phyloP scores from a whole-genome alignment of 2,113 vertebrate species.

The Stomatorhinus ivindoensis region DNA sequence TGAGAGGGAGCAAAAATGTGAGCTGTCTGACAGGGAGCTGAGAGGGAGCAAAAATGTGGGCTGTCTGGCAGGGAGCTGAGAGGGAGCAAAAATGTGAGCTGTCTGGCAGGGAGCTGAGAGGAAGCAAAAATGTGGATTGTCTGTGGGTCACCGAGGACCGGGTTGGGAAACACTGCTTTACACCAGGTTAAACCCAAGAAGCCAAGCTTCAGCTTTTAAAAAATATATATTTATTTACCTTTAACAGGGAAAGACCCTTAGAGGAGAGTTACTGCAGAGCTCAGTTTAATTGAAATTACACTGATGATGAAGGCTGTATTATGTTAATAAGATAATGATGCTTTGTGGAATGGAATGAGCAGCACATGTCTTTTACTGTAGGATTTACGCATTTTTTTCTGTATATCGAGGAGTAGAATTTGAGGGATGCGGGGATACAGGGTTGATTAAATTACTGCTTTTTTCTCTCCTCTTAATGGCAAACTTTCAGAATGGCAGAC shows the following conservation, averaged over 20 bases:
- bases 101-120: background rate
- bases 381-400: conserved; percentile 53
- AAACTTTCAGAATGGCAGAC: conserved; percentile 58
- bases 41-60: background rate
- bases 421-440: conserved; percentile 46
- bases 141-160: background rate
- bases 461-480: conserved; percentile 46
- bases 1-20: background rate
- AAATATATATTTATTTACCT: background rate
- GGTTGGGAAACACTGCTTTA: background rate
- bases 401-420: conserved; percentile 57
- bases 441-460: conserved; percentile 38
- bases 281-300: conserved; percentile 39
- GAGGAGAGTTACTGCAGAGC: background rate
- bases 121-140: background rate
- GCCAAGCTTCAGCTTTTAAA: background rate
- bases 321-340: conserved; percentile 58
- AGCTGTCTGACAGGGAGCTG: background rate
- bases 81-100: background rate
- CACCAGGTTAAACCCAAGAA: background rate
- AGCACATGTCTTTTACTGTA: conserved; percentile 23
- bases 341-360: conserved; percentile 49
- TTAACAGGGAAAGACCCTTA: background rate
- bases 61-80: background rate
- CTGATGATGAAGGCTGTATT: conserved; percentile 61